Percentiles rank a stretch among this genome's conserved stretches.
These are phyloP conservation scores for Brachionus rotundiformis DNA, from an alignment of 1,140 invertebrate species.

Conservation along the genomic window DNA sequence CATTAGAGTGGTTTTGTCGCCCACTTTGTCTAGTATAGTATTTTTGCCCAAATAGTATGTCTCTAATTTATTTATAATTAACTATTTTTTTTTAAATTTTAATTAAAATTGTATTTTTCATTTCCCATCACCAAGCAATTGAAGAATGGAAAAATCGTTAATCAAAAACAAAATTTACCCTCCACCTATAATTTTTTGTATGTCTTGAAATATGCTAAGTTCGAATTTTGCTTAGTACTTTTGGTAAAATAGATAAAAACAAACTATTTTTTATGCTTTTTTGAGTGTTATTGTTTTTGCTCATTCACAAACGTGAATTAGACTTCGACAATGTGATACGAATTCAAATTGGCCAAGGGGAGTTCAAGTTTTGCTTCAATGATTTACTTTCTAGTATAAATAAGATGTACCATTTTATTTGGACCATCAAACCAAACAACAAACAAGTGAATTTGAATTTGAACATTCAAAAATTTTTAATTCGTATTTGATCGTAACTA, in stretches of 20 bases:
- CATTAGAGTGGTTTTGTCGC: conserved; percentile 16
- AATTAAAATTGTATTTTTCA: conserved; percentile 41
- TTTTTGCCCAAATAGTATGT: conserved; percentile 11
- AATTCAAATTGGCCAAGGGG: conserved; percentile 48
- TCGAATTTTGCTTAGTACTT: conserved; percentile 26
- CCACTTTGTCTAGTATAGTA: background rate
- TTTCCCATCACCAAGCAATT: conserved; percentile 26
- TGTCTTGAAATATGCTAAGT: conserved; percentile 45
- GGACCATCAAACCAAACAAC: conserved; percentile 14
- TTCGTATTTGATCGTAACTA: background rate
- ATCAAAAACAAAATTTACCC: conserved; percentile 46
- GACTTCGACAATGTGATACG: conserved; percentile 31
- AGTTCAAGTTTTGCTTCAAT: conserved; percentile 38
- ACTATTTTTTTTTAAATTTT: conserved; percentile 35
- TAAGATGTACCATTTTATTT: conserved; percentile 40
- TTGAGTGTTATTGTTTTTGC: conserved; percentile 48
- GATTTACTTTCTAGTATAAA: conserved; percentile 41
- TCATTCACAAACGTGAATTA: conserved; percentile 47
- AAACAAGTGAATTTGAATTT: conserved; percentile 25
- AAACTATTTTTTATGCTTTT: conserved; percentile 42
- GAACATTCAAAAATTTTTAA: background rate
- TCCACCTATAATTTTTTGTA: conserved; percentile 39
- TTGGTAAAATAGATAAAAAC: conserved; percentile 44
- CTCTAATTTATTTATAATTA: conserved; percentile 28
- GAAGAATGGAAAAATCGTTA: conserved; percentile 37